A percentile compares a stretch with the other conserved stretches of the same genome.
Conservation (phyloP, 2,888 invertebrate genomes). For the Zygothrica quintamaculata region DNA sequence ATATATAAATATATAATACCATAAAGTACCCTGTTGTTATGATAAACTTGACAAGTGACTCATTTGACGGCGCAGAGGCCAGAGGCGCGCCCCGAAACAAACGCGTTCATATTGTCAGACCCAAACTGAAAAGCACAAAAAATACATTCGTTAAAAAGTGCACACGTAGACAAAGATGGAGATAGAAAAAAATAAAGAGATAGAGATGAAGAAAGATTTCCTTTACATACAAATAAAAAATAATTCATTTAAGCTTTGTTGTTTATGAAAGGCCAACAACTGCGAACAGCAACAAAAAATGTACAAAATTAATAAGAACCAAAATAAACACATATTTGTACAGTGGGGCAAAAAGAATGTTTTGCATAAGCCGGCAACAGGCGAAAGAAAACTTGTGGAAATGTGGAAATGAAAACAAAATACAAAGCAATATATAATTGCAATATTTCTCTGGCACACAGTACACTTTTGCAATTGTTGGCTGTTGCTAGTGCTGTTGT, state of each 20-base stretch:
- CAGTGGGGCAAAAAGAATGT: conserved; percentile 25
- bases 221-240: conserved; percentile 42
- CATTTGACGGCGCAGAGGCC: conserved; percentile 35
- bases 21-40: conserved; percentile 34
- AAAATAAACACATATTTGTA: conserved; percentile 60
- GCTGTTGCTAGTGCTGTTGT: too few species aligned
- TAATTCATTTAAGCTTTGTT: conserved; percentile 62
- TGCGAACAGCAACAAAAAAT: conserved; percentile 26
- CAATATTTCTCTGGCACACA: conserved; percentile 37
- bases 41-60: conserved; percentile 43
- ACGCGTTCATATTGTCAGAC: conserved; percentile 36
- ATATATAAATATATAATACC: conserved; percentile 35
- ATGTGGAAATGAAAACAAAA: not conserved
- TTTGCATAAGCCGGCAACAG: conserved; percentile 45
- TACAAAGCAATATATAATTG: conserved; percentile 46
- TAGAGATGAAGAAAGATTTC: conserved; percentile 18
- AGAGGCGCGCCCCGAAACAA: conserved; percentile 40
- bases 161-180: not conserved
- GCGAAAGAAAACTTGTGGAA: not conserved
- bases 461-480: conserved; percentile 66
- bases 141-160: too few species aligned
- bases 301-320: conserved; percentile 47
- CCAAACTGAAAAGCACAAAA: conserved; percentile 13
- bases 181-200: not conserved
- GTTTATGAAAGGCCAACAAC: conserved; percentile 60